Percentiles rank a stretch among this genome's conserved stretches.
Evolutionary conservation across 2,888 invertebrate species (phyloP).

Genomic region (Mesorhabditis spiculigera): DNA sequence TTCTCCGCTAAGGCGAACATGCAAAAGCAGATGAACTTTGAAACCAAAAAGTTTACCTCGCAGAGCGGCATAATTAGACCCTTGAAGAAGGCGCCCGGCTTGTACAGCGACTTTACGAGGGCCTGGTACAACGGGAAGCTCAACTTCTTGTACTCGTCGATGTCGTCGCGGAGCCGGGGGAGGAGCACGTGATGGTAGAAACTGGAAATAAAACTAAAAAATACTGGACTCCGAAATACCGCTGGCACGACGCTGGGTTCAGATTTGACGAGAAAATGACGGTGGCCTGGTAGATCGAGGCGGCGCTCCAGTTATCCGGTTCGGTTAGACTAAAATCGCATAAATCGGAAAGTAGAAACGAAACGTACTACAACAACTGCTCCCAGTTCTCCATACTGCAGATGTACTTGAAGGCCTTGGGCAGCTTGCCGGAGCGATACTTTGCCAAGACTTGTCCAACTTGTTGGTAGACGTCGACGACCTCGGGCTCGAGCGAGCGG

Average conservation of each 20-base stretch:
- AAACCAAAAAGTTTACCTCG: constrained; percentile 46
- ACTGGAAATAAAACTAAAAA: constrained; percentile 33
- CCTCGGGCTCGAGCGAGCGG: constrained; percentile 71
- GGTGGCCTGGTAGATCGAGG: constrained; percentile 92
- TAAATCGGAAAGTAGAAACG: neutral
- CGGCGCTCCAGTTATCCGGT: constrained; percentile 94
- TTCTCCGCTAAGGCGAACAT: too few relatives aligned
- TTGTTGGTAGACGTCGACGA: constrained; percentile 83
- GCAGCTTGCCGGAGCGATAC: constrained; percentile 91
- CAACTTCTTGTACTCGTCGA: constrained; percentile 86
- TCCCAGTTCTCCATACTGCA: constrained; percentile 70
- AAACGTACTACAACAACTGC: constrained; percentile 60
- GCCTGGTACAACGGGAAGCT: constrained; percentile 96
- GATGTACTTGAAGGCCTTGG: constrained; percentile 95
- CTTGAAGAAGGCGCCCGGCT: constrained; percentile 97
- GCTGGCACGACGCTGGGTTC: constrained; percentile 90
- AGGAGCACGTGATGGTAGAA: constrained; percentile 88
- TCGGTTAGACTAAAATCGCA: constrained; percentile 64
- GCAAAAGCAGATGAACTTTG: neutral
- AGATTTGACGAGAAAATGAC: constrained; percentile 94
- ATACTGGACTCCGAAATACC: constrained; percentile 60
- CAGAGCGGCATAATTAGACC: constrained; percentile 71
- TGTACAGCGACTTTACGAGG: constrained; percentile 84
- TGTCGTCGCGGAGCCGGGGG: constrained; percentile 85
- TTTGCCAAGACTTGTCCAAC: constrained; percentile 79